Percentiles rank a stretch among this genome's conserved stretches.
Evolutionary conservation across 2,797 vertebrate species (phyloP).

Genomic region (Chiroxiphia lanceolata): DNA sequence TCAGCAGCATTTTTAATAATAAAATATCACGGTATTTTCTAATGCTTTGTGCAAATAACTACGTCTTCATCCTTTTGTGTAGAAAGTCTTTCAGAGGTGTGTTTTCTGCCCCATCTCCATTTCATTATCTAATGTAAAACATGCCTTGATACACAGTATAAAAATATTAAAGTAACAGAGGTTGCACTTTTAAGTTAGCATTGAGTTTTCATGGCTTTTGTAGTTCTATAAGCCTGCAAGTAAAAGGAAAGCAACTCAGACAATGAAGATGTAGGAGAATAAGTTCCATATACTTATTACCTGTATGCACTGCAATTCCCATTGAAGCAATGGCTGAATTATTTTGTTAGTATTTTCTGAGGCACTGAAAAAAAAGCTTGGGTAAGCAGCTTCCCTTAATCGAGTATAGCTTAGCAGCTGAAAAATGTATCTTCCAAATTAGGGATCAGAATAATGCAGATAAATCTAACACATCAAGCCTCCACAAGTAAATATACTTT

Average conservation of each 20-base stretch:
- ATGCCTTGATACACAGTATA: background rate
- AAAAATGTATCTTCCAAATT: background rate
- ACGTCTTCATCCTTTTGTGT: slow-evolving; percentile 70
- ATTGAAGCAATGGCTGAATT: background rate
- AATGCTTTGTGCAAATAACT: slow-evolving; percentile 84
- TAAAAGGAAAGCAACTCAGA: background rate
- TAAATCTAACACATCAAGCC: background rate
- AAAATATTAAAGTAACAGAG: background rate
- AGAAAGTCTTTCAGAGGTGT: slow-evolving; percentile 24
- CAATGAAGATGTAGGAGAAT: background rate
- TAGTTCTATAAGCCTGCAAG: background rate
- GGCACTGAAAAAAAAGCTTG: background rate
- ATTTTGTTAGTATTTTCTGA: background rate
- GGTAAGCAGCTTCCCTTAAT: background rate
- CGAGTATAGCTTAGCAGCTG: background rate
- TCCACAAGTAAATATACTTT: background rate
- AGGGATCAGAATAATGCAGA: background rate
- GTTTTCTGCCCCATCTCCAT: slow-evolving; percentile 22
- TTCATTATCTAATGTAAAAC: background rate
- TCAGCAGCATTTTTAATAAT: slow-evolving; percentile 98
- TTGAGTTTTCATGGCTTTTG: background rate
- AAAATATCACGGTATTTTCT: slow-evolving; percentile 99
- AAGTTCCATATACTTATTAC: background rate
- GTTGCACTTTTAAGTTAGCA: background rate
- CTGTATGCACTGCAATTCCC: background rate